Evolutionary conservation across 2,888 invertebrate species (phyloP).

Genomic region (Torymus auratus): DNA sequence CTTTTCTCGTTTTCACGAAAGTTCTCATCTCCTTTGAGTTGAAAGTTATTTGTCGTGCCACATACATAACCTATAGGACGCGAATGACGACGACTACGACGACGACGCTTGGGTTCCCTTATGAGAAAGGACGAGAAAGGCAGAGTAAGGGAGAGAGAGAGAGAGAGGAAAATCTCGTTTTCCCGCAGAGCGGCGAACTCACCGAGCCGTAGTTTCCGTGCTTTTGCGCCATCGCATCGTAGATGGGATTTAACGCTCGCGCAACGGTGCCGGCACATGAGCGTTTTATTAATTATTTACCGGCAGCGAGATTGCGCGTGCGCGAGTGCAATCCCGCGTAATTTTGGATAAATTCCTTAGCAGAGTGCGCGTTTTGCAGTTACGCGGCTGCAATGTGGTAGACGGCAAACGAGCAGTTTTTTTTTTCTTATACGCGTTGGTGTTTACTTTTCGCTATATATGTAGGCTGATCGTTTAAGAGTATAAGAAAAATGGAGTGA

Average conservation of each 20-base stretch:
- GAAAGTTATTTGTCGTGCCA: conserved; percentile 40
- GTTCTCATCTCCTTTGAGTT: conserved; percentile 43
- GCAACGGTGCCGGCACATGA: not conserved
- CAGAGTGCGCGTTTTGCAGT: no score
- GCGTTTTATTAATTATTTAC: conserved; percentile 47
- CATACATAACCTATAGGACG: conserved; percentile 36
- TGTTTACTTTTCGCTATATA: no score
- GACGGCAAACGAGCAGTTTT: no score
- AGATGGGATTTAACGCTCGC: conserved; percentile 34
- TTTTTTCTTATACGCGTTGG: no score
- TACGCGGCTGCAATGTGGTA: no score
- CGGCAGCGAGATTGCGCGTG: not conserved
- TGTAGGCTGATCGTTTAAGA: no score
- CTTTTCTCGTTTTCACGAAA: conserved; percentile 31
- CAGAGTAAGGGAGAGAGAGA: no score
- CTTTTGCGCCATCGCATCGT: not conserved
- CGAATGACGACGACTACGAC: not conserved
- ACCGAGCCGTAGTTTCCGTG: not conserved
- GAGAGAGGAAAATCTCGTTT: conserved; percentile 29
- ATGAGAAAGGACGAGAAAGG: not conserved
- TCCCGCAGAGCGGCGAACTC: conserved; percentile 1
- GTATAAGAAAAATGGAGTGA: no score
- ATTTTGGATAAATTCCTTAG: no score
- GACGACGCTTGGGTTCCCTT: not conserved
- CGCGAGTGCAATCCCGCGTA: no score